phyloP scores from a whole-genome alignment of 53 echinoderm and acorn worm species.

The Luidia sarsii region DNA sequence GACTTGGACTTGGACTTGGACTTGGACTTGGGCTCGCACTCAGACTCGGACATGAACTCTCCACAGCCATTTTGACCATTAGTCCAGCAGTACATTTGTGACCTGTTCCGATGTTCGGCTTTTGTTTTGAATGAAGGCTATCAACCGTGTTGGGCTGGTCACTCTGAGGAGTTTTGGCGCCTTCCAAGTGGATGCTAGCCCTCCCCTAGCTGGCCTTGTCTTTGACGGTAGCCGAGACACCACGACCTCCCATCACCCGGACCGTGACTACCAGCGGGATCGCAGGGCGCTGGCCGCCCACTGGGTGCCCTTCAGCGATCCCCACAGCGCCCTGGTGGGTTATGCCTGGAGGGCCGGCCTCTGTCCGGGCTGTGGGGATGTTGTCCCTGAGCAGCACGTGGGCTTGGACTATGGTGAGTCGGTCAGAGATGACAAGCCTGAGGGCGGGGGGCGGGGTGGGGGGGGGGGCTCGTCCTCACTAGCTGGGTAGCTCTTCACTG shows the following conservation, averaged over 20 bases:
- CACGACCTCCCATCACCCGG: conserved; percentile 11
- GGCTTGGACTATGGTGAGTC: conserved; percentile 33
- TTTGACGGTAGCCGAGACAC: conserved; percentile 41
- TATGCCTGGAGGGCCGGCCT: conserved; percentile 43
- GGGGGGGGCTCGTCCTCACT: too few species aligned
- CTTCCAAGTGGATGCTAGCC: conserved; percentile 50
- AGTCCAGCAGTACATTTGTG: too few species aligned
- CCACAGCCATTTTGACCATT: too few species aligned
- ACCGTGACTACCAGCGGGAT: conserved; percentile 51
- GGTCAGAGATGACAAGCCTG: too few species aligned
- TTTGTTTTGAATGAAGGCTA: too few species aligned
- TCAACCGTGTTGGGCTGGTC: conserved; percentile 54
- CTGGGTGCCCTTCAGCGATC: conserved; percentile 65
- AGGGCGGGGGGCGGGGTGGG: too few species aligned
- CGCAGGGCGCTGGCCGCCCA: conserved; percentile 6
- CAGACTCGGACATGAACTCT: too few species aligned
- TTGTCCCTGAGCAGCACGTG: conserved; percentile 38
- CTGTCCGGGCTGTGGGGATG: conserved; percentile 56
- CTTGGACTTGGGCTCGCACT: too few species aligned
- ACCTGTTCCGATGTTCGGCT: too few species aligned
- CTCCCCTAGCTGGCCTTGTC: conserved; percentile 55
- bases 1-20: too few species aligned
- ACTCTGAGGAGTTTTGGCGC: conserved; percentile 34
- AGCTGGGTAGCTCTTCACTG: too few species aligned
- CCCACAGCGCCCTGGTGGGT: conserved; percentile 17